Conservation (phyloP, 2,888 invertebrate genomes). For the Odontomyia ornata region DNA sequence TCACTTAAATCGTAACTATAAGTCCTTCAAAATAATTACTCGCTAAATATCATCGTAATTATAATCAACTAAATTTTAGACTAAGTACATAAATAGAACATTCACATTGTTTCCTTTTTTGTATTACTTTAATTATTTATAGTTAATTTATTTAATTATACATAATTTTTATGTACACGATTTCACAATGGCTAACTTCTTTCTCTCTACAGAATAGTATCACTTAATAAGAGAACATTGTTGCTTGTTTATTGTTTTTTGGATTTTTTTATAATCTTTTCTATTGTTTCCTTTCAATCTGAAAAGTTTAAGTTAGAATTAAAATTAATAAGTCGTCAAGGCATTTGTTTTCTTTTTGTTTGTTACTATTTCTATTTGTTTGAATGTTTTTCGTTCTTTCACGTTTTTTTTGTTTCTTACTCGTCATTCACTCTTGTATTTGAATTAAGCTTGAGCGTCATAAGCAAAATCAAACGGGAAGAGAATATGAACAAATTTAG, state of each 20-base stretch:
- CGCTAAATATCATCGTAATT: constrained; percentile 37
- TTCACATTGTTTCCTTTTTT: constrained; percentile 30
- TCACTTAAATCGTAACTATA: constrained; percentile 34
- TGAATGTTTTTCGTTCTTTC: background rate
- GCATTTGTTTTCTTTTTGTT: constrained; percentile 30
- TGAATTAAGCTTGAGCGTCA: constrained; percentile 33
- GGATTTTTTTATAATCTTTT: constrained; percentile 3
- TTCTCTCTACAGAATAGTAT: constrained; percentile 30
- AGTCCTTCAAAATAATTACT: constrained; percentile 41
- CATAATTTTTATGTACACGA: constrained; percentile 47
- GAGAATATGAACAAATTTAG: constrained; percentile 31
- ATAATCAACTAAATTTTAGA: constrained; percentile 29
- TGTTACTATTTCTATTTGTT: constrained; percentile 22
- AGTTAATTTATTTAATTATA: constrained; percentile 45
- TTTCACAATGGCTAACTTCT: constrained; percentile 17
- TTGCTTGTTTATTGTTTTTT: constrained; percentile 18
- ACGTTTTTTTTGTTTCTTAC: background rate
- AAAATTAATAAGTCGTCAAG: constrained; percentile 46
- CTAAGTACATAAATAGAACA: constrained; percentile 50
- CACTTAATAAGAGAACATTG: constrained; percentile 30
- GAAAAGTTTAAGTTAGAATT: constrained; percentile 35
- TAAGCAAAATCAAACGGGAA: constrained; percentile 34
- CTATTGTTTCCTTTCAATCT: constrained; percentile 21
- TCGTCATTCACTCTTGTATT: constrained; percentile 8
- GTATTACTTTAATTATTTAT: constrained; percentile 20